phyloP scores from a whole-genome alignment of 1,140 invertebrate genomes.

The Manduca sexta region DNA sequence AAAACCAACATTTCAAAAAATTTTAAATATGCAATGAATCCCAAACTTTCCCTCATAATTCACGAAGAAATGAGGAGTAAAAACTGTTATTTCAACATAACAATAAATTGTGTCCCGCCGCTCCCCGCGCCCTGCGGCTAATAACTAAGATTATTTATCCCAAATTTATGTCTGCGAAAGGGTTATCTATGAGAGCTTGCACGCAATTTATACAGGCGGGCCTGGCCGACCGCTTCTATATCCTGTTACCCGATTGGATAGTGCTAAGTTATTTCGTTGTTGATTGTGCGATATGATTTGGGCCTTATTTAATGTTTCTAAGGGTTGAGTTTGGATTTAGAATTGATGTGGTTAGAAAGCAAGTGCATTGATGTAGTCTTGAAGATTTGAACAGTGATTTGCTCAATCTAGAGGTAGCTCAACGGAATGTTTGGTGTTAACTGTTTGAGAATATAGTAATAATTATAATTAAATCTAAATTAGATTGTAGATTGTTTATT shows the following conservation, averaged over 20 bases:
- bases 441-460: no score
- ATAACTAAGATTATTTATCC: conserved; percentile 57
- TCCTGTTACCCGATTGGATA: conserved; percentile 12
- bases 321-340: no score
- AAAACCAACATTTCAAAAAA: background rate
- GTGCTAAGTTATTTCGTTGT: conserved; percentile 2
- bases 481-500: no score
- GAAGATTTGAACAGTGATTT: no score
- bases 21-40: background rate
- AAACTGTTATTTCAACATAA: background rate
- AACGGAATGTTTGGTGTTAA: no score
- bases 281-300: background rate
- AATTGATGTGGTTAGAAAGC: no score
- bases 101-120: conserved; percentile 12
- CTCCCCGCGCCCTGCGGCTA: conserved; percentile 21
- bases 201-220: conserved; percentile 41
- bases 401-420: no score
- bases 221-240: conserved; percentile 38
- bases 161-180: conserved; percentile 35
- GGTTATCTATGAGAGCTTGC: conserved; percentile 44
- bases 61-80: background rate
- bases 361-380: no score
- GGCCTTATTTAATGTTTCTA: no score
- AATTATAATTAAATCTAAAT: no score
- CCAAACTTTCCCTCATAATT: background rate